Base-by-base conservation (phyloP, 2,797 vertebrate genomes). In the Ceryle rudis region DNA sequence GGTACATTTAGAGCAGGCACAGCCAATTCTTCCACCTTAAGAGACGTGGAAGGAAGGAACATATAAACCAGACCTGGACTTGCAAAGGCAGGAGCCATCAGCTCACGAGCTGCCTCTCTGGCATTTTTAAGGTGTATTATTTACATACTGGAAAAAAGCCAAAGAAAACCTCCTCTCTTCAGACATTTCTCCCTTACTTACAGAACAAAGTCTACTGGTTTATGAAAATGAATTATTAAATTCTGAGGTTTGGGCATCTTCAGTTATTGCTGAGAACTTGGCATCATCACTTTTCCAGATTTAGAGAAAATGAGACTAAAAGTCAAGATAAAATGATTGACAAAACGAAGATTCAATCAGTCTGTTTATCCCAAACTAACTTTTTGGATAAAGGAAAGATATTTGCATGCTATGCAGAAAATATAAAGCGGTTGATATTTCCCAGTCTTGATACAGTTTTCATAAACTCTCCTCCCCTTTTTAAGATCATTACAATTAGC, bases 171-270 rank as follows among this genome's bases (percentile, higher is more conserved):
- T 87, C 89, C 49, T 87, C 89, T 94, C 82, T 31, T 25, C 65
- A 86, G 42, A 52, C 29, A 23, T 72, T 74, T 89, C 54, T 81
- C 37, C 41, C 49, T 91, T 77, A 17, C 82, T 83, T 51, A 31
- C 31, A 74, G 92, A 89, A 60, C 78, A 73, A 83, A 92, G 79
- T 49, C 75, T 49, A 8, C 54, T 55, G 58, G 71, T 89, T 80
- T 67, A 44, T 61, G 84, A 92, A 93, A 78, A 95, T 78, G 49
- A 94, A 54, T 75, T 91, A 93, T 86, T 91, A 81, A 92, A 70
- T 82, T 64, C 75, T 81, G 92, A 94, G 86, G 75, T 91, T 74
- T 94, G 89, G 86, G 57, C 67, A 74, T 80, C 95, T 93, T 82
- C 37, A 23, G 47, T 89, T 92, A 70, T 54, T 80, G 61, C 86